A percentile compares a stretch with the other conserved stretches of the same genome.
Evolutionary conservation across 2,888 invertebrate species (phyloP).

Genomic region (Phortica magna): DNA sequence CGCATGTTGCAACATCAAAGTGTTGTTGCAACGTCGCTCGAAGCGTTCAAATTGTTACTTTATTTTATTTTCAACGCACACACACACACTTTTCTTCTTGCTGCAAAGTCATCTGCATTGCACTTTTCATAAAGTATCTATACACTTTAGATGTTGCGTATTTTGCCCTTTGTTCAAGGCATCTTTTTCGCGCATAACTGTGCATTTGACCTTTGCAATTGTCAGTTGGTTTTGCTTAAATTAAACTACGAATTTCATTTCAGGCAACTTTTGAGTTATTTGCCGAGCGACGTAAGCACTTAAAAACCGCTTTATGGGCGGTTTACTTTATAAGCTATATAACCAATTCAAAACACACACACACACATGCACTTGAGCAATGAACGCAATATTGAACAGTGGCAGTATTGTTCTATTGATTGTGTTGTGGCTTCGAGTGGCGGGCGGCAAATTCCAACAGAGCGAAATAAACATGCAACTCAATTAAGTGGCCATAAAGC

Average conservation of each 20-base stretch:
- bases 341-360: slow-evolving; percentile 64
- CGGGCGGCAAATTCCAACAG: slow-evolving; percentile 15
- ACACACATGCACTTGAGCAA: slow-evolving; percentile 1
- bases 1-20: not conserved
- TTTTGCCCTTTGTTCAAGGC: not conserved
- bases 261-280: not conserved
- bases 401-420: slow-evolving; percentile 28
- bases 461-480: slow-evolving; percentile 54
- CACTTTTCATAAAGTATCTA: slow-evolving; percentile 27
- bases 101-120: slow-evolving; percentile 22
- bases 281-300: not conserved
- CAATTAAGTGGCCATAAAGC: slow-evolving; percentile 69
- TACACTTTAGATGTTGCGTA: not conserved
- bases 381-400: slow-evolving; percentile 6
- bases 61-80: slow-evolving; percentile 7
- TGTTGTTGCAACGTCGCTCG: not conserved
- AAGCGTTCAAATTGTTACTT: not conserved
- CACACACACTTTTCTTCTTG: not conserved
- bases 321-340: slow-evolving; percentile 60
- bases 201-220: slow-evolving; percentile 20
- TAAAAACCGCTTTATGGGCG: slow-evolving; percentile 60
- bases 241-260: not conserved
- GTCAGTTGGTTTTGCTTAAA: not conserved
- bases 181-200: slow-evolving; percentile 5
- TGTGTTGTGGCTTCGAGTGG: not conserved